Evolutionary conservation across 2,113 vertebrate genomes (phyloP).

Genomic region (Corvus hawaiiensis): DNA sequence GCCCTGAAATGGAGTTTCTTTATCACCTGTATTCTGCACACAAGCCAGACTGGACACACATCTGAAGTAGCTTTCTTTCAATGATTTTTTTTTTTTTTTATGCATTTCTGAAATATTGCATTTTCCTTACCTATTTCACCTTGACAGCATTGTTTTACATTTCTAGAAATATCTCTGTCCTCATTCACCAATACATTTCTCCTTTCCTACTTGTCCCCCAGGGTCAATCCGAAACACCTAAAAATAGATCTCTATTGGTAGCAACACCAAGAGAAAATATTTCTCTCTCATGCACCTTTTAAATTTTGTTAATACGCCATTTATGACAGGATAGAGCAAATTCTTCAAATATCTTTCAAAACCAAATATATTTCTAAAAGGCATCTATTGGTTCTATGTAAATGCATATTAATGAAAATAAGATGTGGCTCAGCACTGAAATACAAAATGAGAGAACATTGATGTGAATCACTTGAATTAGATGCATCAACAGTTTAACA

Average conservation of each 20-base stretch:
- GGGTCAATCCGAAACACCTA: background rate
- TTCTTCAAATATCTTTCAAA: background rate
- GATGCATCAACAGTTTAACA: background rate
- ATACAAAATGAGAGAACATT: background rate
- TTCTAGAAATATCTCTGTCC: background rate
- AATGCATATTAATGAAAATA: background rate
- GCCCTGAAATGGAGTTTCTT: background rate
- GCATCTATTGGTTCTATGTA: background rate
- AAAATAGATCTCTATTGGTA: background rate
- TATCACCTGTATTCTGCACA: background rate
- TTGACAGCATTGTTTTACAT: background rate
- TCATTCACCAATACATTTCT: background rate
- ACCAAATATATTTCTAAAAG: background rate
- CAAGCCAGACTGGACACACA: accelerated
- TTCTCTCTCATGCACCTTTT: background rate
- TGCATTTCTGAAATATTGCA: background rate
- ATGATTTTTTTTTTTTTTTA: background rate
- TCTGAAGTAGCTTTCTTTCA: background rate
- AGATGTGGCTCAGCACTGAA: background rate
- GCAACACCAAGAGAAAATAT: background rate
- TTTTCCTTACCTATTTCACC: background rate
- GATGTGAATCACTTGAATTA: background rate
- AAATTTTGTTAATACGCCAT: background rate
- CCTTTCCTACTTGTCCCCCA: background rate
- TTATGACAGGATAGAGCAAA: background rate